Evolutionary conservation across 1,140 invertebrate genomes (phyloP), one percentile per base, ranked within the genome.

Genomic region (Pogonomyrmex barbatus): DNA sequence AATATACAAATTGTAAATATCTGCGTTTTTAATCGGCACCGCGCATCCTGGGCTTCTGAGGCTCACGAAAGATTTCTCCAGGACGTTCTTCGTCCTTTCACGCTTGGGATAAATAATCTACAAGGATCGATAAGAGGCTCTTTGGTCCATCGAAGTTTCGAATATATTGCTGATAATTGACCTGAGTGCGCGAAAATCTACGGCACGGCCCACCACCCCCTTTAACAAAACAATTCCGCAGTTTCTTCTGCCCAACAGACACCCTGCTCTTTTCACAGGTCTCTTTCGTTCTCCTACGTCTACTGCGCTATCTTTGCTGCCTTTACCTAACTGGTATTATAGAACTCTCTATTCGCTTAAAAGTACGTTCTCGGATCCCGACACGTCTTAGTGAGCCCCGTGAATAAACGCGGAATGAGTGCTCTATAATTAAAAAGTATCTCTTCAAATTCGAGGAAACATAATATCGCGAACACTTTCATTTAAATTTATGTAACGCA

Each of bases 91-190:
- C 36, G 36, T 67, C 47, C 24, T n/a, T 39, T 67, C 67, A 75
- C 73, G 39, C 33, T 50, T 45, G 54, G 56, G 33, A 70, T 75
- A 70, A 60, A 50, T 83, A 75, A 75, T 62, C 68, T 83, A 83
- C 56, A 60, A 45, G 67, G 50, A n/a, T 58, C 68, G 54, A 12
- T 71, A 75, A 82, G 63, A 87, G 76, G 84, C 63, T 91, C 90
- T 91, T 91, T 91, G 90, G 90, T 91, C 89, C 90, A 88, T 91
- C 70, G 60, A 63, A 82, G 86, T 90, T 82, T 76, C 58, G 30
- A 90, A 90, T 89, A 88, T 88, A 75, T 83, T 60, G 79, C 82
- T 62, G 78, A 89, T 85, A 90, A 90, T 90, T 90, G 89, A 90
- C 86, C 89, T 88, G 82, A 90, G 89, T 88, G 86, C 78, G 56